phyloP scores from a whole-genome alignment of 2,113 vertebrate genomes.

The Saccopteryx leptura region DNA sequence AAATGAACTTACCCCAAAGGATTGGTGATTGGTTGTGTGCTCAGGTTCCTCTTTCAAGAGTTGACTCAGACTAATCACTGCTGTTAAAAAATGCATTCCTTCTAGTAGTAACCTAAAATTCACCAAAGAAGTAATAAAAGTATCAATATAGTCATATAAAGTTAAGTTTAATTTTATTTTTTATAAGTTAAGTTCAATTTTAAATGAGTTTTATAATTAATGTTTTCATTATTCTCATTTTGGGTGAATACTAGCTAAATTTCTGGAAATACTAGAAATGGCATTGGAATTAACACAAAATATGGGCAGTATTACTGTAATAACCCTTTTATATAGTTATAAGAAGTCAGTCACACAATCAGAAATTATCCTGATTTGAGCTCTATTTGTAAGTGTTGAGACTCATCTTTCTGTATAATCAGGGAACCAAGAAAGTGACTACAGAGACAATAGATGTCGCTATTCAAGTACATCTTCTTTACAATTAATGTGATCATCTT shows the following conservation, averaged over 20 bases:
- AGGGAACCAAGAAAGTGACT: background rate
- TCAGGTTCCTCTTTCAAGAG: background rate
- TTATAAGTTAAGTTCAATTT: background rate
- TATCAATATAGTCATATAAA: background rate
- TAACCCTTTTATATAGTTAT: background rate
- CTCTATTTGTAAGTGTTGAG: background rate
- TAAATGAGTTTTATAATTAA: background rate
- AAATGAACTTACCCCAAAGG: background rate
- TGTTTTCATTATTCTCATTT: background rate
- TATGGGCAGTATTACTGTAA: background rate
- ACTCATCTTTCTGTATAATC: background rate
- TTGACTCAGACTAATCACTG: background rate
- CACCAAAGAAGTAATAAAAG: background rate
- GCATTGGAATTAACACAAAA: slow-evolving; percentile 33
- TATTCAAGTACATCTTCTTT: background rate
- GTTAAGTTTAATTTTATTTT: background rate
- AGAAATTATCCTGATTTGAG: background rate
- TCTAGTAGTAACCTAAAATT: background rate
- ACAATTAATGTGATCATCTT: background rate
- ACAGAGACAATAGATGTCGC: background rate
- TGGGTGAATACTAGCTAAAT: background rate
- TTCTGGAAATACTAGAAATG: slow-evolving; percentile 22
- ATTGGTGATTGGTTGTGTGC: background rate
- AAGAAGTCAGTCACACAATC: background rate
- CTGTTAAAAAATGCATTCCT: background rate